Evolutionary conservation across 2,888 invertebrate species (phyloP), one percentile per base, ranked within the genome.

Genomic region (Hedychridium roseum): DNA sequence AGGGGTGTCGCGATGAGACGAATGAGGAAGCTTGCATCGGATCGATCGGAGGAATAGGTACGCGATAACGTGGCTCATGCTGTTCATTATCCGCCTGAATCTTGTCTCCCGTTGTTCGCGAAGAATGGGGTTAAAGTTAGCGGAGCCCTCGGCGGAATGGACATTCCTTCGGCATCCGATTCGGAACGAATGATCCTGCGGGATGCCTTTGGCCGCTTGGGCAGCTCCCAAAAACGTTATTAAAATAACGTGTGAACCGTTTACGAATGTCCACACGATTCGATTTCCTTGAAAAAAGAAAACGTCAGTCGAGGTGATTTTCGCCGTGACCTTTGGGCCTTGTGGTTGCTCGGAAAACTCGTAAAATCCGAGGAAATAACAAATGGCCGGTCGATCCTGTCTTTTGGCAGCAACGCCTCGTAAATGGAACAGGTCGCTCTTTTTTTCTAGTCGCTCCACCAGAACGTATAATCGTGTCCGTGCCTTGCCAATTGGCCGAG

Each of bases 21-120:
- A 14, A 12, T 28, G 14, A 12, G 31, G 7, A 15, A 15, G 14
- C 14, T 31, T 31, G 31, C 31, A n/a, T n/a, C n/a, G n/a, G n/a
- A n/a, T 31, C 14, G 14, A 15, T 31, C 14, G 16, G 16, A 15
- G 31, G 14, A 15, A 31, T 31, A 15, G 5, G 14, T 31, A 14
- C 16, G 31, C 31, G 16, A 31, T 15, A 31, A 15, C 32, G 34
- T 43, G 23, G 21, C 6, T 36, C 42, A 51, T 40, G 31, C 40
- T 60, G 57, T 56, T 54, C 56, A 54, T 54, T 59, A 52, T 48
- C 53, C 20, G 30, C 34, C 34, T 27, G 26, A 54, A 39, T 43
- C 37, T n/a, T n/a, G 44, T 16, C 17, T 34, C 5, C 23, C 5
- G 9, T 6, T 23, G 5, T 23, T 9, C 5, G 4, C 5, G 5